phyloP scores from a whole-genome alignment of 2,113 vertebrate species.

The Sinocyclocheilus rhinocerous region DNA sequence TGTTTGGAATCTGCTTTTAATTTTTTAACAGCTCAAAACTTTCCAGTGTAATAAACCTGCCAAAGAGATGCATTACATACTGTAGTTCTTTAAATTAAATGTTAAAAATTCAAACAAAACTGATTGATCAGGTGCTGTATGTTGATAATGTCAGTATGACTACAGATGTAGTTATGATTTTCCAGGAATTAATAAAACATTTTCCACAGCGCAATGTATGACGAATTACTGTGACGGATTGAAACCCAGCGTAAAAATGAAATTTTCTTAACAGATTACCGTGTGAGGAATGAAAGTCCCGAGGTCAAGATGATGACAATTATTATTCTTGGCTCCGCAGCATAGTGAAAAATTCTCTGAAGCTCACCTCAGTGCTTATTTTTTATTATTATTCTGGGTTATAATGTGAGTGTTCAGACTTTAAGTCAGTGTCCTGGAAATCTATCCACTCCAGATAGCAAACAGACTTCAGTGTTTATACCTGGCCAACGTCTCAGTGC shows the following conservation, averaged over 20 bases:
- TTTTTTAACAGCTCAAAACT: neutral
- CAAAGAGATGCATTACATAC: constrained; percentile 6
- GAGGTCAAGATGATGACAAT: constrained; percentile 21
- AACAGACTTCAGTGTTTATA: constrained; percentile 38
- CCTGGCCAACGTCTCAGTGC: constrained; percentile 27
- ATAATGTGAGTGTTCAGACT: too few relatives aligned
- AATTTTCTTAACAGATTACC: neutral
- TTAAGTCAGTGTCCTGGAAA: neutral
- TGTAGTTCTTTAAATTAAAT: neutral
- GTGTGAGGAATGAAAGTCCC: constrained; percentile 12
- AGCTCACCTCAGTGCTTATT: neutral
- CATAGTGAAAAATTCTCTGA: neutral
- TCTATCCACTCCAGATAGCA: constrained; percentile 17
- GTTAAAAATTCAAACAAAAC: neutral
- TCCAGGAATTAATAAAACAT: neutral
- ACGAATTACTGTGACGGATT: constrained; percentile 19
- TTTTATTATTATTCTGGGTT: neutral
- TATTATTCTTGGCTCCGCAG: constrained; percentile 21
- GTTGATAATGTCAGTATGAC: neutral
- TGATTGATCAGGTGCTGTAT: neutral
- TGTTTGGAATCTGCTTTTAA: neutral
- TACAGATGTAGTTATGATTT: neutral
- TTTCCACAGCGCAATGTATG: neutral
- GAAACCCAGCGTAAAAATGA: neutral
- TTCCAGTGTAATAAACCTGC: neutral